Evolutionary conservation across 1,140 invertebrate species (phyloP), one percentile per base, ranked within the genome.

Genomic region (Aphelinus certus): DNA sequence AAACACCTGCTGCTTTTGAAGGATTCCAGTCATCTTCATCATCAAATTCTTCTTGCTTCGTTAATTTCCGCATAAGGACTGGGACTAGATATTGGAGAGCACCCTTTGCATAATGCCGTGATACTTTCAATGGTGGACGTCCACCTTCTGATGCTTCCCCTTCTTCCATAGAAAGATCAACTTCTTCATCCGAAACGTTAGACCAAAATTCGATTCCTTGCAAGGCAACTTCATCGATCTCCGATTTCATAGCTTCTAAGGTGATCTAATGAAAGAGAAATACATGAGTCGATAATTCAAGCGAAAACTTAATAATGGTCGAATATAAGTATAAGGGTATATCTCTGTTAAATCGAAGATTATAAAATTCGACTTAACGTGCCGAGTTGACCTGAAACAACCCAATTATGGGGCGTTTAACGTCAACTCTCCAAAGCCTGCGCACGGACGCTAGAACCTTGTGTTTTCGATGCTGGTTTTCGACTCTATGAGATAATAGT

Each of bases 151-250:
- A 89, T 49, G 97, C 97, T 89, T 99, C 98, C 57, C 94, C 93
- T 77, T 95, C 95, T 88, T 99, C 97, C 84, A 98, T 96, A 3
- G 95, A 93, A 77, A 99, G 89, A 88, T 99, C 97, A 47, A 99
- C 96, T 90, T 99, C 98, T 89, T 99, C 98, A 88, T 99, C 98
- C 83, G 98, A 98, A 0, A 99, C 98, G 83, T 98, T 99, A 0
- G 98, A 99, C 98, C 98, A 99, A 89, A 99, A 99, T 87, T 99
- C 98, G 87, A 99, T 99, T 78, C 98, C 98, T 89, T 99, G 98
- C 57, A 99, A 89, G 47, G 97, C 94, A 61, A 99, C 94, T 79
- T 99, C 97, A 89, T 99, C 97, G 73, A 94, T 93, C 60, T 97
- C 95, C 56, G 95, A 96, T 88, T 98, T 98, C 96, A 99, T 99